Percentiles rank a stretch among this genome's conserved stretches.
These are phyloP conservation scores for Mesopsocus fuscifrons DNA, from an alignment of 2,888 invertebrate genomes.

Conservation along the genomic window DNA sequence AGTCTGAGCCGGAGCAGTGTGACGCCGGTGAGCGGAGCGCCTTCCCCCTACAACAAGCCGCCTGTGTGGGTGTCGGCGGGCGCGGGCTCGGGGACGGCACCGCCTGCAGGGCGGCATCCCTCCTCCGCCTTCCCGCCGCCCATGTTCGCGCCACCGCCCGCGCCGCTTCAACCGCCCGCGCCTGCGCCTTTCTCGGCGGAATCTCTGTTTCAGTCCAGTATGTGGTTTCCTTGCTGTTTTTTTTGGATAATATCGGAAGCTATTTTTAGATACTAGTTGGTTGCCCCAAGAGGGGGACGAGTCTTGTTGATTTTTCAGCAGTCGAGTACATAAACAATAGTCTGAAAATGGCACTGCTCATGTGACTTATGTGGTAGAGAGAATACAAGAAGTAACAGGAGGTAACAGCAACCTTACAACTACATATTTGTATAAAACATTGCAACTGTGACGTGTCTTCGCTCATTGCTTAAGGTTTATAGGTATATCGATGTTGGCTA, in stretches of 20 bases:
- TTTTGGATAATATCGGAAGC: too few relatives aligned
- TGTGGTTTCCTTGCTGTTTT: conserved; percentile 31
- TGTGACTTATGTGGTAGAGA: too few relatives aligned
- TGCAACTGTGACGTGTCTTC: too few relatives aligned
- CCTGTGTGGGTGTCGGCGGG: conserved; percentile 15
- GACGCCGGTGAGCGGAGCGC: conserved; percentile 22
- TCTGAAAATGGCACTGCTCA: too few relatives aligned
- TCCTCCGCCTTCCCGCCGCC: conserved; percentile 40
- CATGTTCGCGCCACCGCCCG: conserved; percentile 42
- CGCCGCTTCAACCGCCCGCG: conserved; percentile 25
- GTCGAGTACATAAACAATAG: too few relatives aligned
- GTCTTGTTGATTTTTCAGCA: too few relatives aligned
- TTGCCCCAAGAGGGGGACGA: too few relatives aligned
- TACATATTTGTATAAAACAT: too few relatives aligned
- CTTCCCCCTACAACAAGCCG: conserved; percentile 12
- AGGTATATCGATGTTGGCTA: too few relatives aligned
- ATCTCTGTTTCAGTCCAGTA: conserved; percentile 69
- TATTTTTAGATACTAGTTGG: conserved; percentile 4
- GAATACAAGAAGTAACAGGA: too few relatives aligned
- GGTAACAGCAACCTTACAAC: too few relatives aligned
- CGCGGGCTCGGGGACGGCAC: conserved; percentile 19
- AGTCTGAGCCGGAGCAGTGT: conserved; percentile 56
- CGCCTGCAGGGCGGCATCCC: conserved; percentile 21
- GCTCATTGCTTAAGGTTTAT: too few relatives aligned
- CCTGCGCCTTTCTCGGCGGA: conserved; percentile 77